phyloP scores from a whole-genome alignment of 2,113 vertebrate species.

The Coryphaenoides rupestris region DNA sequence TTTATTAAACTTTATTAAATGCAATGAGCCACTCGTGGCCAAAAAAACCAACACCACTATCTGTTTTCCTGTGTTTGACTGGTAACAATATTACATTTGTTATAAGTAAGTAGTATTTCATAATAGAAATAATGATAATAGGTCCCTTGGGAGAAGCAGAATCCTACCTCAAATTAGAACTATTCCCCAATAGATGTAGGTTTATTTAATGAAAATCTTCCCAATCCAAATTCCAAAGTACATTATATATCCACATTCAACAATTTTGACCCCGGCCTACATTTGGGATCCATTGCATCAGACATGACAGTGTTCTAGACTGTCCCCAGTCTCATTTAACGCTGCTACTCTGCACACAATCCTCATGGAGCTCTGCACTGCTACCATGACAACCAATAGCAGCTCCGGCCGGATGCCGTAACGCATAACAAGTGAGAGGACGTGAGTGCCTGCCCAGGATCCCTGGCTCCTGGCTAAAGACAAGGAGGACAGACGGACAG shows the following conservation, averaged over 20 bases:
- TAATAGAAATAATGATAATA: too few relatives aligned
- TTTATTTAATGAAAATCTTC: not conserved
- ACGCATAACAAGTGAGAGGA: not conserved
- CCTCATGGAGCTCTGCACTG: constrained; percentile 43
- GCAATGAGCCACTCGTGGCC: constrained; percentile 56
- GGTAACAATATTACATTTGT: too few relatives aligned
- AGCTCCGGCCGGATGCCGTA: constrained; percentile 16
- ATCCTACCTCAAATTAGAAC: not conserved
- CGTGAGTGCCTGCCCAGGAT: too few relatives aligned
- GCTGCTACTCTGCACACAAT: constrained; percentile 47
- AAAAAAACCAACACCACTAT: constrained; percentile 10
- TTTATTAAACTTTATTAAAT: constrained; percentile 70
- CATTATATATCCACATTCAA: not conserved
- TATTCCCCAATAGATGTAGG: not conserved
- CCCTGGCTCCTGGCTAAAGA: too few relatives aligned
- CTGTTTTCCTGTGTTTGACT: constrained; percentile 28
- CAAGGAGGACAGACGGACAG: too few relatives aligned
- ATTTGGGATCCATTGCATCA: not conserved
- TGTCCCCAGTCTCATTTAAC: constrained; percentile 40
- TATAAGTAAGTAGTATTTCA: too few relatives aligned
- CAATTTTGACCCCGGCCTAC: not conserved
- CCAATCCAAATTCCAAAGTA: too few relatives aligned
- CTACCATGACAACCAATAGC: constrained; percentile 52
- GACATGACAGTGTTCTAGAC: constrained; percentile 16
- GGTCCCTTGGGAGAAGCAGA: constrained; percentile 24